Conservation (phyloP, 2,797 vertebrate species). For the Carduelis carduelis region DNA sequence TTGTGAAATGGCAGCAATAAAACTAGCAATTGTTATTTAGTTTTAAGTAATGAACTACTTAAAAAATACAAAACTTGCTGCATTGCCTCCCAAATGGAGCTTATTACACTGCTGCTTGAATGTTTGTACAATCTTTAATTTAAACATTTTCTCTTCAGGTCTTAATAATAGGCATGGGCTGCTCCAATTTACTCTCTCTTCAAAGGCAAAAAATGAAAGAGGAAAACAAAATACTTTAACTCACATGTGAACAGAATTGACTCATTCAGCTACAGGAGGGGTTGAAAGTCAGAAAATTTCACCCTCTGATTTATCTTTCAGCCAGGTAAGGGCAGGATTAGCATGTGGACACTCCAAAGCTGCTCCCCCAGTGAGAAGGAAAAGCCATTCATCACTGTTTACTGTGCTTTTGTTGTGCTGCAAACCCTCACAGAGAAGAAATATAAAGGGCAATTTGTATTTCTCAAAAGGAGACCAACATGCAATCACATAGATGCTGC, state of each 20-base stretch:
- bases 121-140: constrained; percentile 70
- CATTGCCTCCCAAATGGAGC: constrained; percentile 71
- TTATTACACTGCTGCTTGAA: constrained; percentile 64
- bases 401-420: constrained; percentile 65
- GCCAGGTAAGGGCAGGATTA: constrained; percentile 56
- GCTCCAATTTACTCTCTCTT: constrained; percentile 55
- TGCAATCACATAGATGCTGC: constrained; percentile 43
- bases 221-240: constrained; percentile 45
- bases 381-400: constrained; percentile 64
- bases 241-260: constrained; percentile 34
- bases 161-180: constrained; percentile 65
- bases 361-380: constrained; percentile 53
- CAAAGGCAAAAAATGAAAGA: constrained; percentile 56
- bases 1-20: constrained; percentile 55
- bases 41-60: constrained; percentile 78
- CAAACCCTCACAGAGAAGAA: constrained; percentile 61
- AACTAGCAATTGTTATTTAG: constrained; percentile 68
- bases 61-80: constrained; percentile 60
- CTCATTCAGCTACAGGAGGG: constrained; percentile 25
- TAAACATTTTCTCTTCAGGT: constrained; percentile 71
- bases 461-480: constrained; percentile 63
- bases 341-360: constrained; percentile 40
- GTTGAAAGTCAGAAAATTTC: constrained; percentile 59
- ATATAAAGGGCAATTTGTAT: constrained; percentile 65
- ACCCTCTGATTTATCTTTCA: constrained; percentile 51